A percentile compares a stretch with the other conserved stretches of the same genome.
These are phyloP conservation scores for Sinocyclocheilus maitianheensis DNA, from an alignment of 2,113 vertebrate species.

Conservation along the genomic window DNA sequence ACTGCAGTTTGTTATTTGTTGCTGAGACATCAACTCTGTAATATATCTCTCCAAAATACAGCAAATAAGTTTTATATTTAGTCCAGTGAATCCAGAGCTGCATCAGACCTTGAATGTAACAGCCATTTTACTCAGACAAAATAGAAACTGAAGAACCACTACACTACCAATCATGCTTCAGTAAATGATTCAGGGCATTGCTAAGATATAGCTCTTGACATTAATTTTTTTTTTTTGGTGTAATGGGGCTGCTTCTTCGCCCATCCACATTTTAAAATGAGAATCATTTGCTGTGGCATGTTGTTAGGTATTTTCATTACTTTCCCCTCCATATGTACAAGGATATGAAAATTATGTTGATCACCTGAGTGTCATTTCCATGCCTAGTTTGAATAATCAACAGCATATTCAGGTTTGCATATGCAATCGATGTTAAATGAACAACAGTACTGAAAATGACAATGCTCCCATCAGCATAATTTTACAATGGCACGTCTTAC, in stretches of 20 bases:
- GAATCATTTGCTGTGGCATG: not conserved
- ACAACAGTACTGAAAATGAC: not conserved
- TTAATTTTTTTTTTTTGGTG: not conserved
- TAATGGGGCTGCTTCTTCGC: not conserved
- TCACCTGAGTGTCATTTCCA: conserved; percentile 8
- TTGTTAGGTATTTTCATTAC: not conserved
- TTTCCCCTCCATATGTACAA: not conserved
- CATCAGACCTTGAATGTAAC: not conserved
- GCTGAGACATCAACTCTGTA: not conserved
- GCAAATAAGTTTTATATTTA: conserved; percentile 11
- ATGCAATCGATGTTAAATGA: not conserved
- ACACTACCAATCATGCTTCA: conserved; percentile 12
- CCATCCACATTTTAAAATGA: not conserved
- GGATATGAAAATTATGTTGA: conserved; percentile 30
- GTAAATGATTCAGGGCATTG: not conserved
- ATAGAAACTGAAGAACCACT: not conserved
- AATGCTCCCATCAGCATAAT: not conserved
- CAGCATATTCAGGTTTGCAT: conserved; percentile 13
- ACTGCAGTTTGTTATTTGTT: conserved; percentile 5
- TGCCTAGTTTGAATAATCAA: conserved; percentile 20
- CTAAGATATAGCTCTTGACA: not conserved
- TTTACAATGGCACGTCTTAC: not conserved
- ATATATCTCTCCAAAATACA: not conserved
- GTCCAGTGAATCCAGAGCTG: not conserved
- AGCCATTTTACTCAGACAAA: conserved; percentile 14